phyloP scores from a whole-genome alignment of 2,797 vertebrate species.

The Chromis chromis region DNA sequence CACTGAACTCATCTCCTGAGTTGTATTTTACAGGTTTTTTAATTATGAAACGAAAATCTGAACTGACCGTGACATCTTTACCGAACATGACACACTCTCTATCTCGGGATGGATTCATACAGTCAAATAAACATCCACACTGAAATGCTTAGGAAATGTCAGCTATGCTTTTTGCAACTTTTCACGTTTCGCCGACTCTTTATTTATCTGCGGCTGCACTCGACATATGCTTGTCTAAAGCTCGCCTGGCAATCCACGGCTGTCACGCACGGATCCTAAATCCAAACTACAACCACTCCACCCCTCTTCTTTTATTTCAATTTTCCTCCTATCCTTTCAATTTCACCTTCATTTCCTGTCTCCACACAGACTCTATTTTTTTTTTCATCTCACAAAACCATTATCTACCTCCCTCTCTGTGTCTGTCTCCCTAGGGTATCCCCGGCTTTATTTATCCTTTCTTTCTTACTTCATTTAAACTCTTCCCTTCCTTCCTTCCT shows the following conservation, averaged over 20 bases:
- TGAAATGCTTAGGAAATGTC: background rate
- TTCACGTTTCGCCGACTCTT: slow-evolving; percentile 25
- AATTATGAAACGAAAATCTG: too few relatives aligned
- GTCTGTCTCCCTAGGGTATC: slow-evolving; percentile 47
- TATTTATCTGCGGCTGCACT: slow-evolving; percentile 13
- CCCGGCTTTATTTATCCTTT: slow-evolving; percentile 62
- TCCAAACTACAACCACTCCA: slow-evolving; percentile 36
- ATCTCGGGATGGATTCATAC: background rate
- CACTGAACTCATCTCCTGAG: background rate
- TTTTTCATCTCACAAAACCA: slow-evolving; percentile 55
- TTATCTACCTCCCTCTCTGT: slow-evolving; percentile 46
- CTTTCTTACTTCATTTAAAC: slow-evolving; percentile 50
- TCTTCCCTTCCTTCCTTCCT: slow-evolving; percentile 11
- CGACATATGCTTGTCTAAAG: slow-evolving; percentile 33
- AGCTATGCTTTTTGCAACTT: background rate
- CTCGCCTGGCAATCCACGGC: slow-evolving; percentile 25
- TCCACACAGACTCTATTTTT: slow-evolving; percentile 44
- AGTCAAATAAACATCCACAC: background rate
- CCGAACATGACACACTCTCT: too few relatives aligned
- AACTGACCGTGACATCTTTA: too few relatives aligned
- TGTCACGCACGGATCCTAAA: slow-evolving; percentile 12
- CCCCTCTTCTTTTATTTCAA: slow-evolving; percentile 57
- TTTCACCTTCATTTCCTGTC: slow-evolving; percentile 69
- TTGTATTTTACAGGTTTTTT: background rate
- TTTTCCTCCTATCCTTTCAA: slow-evolving; percentile 65